Evolutionary conservation across 2,888 invertebrate species (phyloP).

Genomic region (Xanthorhoe spadicearia): DNA sequence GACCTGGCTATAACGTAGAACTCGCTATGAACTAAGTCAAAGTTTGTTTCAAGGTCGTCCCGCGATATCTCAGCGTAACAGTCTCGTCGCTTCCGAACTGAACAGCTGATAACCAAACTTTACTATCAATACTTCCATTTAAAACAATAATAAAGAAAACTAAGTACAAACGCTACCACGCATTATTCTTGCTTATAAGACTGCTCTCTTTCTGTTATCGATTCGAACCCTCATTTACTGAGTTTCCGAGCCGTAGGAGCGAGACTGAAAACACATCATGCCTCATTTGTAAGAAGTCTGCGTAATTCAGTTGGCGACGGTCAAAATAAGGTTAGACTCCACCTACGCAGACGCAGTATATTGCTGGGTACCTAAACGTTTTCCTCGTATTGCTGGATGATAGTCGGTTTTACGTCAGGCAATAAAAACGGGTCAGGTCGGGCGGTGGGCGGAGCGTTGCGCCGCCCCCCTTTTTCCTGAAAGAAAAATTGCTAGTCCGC

Average conservation of each 20-base stretch:
- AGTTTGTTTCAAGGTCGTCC: slow-evolving; percentile 81
- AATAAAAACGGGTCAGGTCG: slow-evolving; percentile 82
- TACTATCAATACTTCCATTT: slow-evolving; percentile 41
- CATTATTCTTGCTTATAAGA: slow-evolving; percentile 30
- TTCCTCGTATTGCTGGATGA: slow-evolving; percentile 76
- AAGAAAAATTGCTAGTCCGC: slow-evolving; percentile 82
- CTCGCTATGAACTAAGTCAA: slow-evolving; percentile 75
- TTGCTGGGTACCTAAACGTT: slow-evolving; percentile 72
- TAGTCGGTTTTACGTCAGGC: slow-evolving; percentile 75
- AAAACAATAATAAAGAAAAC: slow-evolving; percentile 38
- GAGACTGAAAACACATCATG: slow-evolving; percentile 64
- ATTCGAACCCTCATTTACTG: slow-evolving; percentile 48
- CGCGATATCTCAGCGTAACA: slow-evolving; percentile 63
- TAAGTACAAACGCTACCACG: slow-evolving; percentile 23
- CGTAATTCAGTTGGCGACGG: slow-evolving; percentile 65
- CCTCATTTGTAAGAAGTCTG: slow-evolving; percentile 67
- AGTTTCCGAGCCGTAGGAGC: slow-evolving; percentile 48
- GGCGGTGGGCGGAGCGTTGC: slow-evolving; percentile 73
- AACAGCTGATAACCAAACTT: slow-evolving; percentile 49
- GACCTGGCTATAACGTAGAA: slow-evolving; percentile 74
- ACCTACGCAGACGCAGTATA: slow-evolving; percentile 73
- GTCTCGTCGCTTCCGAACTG: slow-evolving; percentile 55
- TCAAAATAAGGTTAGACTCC: slow-evolving; percentile 66
- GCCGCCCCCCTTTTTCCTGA: slow-evolving; percentile 78
- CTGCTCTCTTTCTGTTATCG: slow-evolving; percentile 42